Evolutionary conservation across 2,113 vertebrate species (phyloP).

Genomic region (Tenrec ecaudatus): DNA sequence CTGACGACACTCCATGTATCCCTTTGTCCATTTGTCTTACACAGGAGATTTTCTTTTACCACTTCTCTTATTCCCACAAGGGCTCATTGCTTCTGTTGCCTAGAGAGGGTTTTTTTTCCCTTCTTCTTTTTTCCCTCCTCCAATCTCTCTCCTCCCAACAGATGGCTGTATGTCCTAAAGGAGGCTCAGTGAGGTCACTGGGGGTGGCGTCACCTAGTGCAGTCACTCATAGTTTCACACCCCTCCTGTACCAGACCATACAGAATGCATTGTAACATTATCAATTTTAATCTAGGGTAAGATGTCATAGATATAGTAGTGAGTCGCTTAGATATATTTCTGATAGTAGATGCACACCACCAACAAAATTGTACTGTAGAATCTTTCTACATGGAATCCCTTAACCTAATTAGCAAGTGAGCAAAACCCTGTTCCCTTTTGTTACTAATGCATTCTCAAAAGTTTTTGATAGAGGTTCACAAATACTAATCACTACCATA

Average conservation of each 20-base stretch:
- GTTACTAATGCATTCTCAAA: neutral
- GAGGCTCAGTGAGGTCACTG: neutral
- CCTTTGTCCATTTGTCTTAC: neutral
- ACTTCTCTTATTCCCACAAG: conserved; percentile 32
- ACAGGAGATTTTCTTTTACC: conserved; percentile 7
- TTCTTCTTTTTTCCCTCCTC: neutral
- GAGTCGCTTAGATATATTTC: neutral
- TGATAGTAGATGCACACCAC: neutral
- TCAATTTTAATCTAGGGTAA: neutral
- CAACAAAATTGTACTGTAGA: neutral
- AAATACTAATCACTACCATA: neutral
- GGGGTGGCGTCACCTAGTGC: neutral
- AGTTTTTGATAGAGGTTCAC: neutral
- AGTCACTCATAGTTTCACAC: neutral
- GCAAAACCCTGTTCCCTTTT: neutral
- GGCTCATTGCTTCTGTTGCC: conserved; percentile 64
- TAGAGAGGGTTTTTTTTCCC: conserved; percentile 2
- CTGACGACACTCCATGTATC: neutral
- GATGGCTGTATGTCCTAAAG: conserved; percentile 3
- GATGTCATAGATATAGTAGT: neutral
- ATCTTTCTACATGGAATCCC: neutral
- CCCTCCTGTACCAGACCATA: neutral
- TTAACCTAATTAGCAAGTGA: neutral
- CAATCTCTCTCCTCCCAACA: neutral
- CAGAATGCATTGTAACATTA: neutral